Percentiles rank a stretch among this genome's conserved stretches.
These are phyloP conservation scores for Geopemphigus sp. DNA, from an alignment of 1,140 invertebrate genomes.

Conservation along the genomic window DNA sequence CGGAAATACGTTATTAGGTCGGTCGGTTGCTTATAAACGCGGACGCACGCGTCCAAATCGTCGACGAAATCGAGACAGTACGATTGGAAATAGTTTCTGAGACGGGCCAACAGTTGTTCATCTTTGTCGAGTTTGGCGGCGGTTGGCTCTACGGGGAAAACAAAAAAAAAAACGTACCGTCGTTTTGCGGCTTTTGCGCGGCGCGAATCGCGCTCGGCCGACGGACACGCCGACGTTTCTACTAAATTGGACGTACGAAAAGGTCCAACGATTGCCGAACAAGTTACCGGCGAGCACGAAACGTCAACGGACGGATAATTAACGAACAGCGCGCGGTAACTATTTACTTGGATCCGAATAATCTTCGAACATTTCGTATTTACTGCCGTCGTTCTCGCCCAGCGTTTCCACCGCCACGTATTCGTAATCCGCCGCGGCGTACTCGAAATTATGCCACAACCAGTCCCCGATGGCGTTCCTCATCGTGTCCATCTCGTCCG, in stretches of 20 bases:
- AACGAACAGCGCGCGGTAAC: no score
- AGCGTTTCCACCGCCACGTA: background rate
- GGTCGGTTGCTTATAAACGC: background rate
- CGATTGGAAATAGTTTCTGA: background rate
- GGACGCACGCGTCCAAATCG: background rate
- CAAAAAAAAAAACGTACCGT: no score
- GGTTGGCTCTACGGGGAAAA: no score
- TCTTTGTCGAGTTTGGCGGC: background rate
- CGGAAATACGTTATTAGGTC: background rate
- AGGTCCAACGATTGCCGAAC: no score
- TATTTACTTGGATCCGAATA: background rate
- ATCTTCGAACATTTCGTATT: background rate
- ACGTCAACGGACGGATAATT: no score
- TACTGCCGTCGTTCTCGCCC: background rate
- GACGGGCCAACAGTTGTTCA: background rate
- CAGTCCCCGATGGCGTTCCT: background rate
- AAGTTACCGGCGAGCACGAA: no score
- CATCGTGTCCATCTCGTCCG: background rate
- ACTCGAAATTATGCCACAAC: background rate
- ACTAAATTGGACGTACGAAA: no score
- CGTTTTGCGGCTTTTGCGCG: no score
- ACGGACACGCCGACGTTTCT: no score
- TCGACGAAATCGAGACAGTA: slow-evolving; percentile 15
- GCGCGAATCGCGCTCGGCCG: no score
- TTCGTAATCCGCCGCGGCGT: background rate